A percentile compares a stretch with the other conserved stretches of the same genome.
Evolutionary conservation across 30 jellyfish, hydroid and myxozoan genomes (phyloP).

Genomic region (Turritopsis rubra): DNA sequence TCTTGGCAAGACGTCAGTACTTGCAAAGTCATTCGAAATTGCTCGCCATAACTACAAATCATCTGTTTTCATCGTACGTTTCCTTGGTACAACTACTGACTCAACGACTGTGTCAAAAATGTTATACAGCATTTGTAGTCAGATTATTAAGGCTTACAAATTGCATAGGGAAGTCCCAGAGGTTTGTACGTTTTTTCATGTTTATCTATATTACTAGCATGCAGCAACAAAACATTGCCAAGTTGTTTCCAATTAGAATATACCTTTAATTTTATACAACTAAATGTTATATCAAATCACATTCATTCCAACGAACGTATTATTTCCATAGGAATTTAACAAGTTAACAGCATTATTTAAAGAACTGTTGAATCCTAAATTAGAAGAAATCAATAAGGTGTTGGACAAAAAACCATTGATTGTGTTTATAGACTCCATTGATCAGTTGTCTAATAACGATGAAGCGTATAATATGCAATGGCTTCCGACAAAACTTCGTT

Average conservation of each 20-base stretch:
- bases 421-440: background rate
- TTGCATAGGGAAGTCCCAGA: background rate
- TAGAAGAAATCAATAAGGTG: background rate
- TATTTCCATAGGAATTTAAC: background rate
- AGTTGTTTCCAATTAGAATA: background rate
- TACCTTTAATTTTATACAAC: background rate
- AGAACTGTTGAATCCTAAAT: background rate
- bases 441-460: background rate
- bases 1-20: constrained; percentile 14
- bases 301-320: too few species aligned
- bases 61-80: background rate
- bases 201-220: background rate
- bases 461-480: background rate
- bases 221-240: too few species aligned
- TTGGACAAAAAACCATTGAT: too few species aligned
- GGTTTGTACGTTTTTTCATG: background rate
- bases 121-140: constrained; percentile 1
- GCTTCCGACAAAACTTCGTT: background rate
- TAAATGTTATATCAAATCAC: too few species aligned
- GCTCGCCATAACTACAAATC: background rate
- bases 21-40: background rate
- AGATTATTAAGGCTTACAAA: background rate
- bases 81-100: constrained; percentile 11
- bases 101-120: background rate
- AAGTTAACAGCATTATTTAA: background rate